Percentiles rank a stretch among this genome's conserved stretches.
phyloP scores from a whole-genome alignment of 2,888 invertebrate species.

The Nymphalis c-album region DNA sequence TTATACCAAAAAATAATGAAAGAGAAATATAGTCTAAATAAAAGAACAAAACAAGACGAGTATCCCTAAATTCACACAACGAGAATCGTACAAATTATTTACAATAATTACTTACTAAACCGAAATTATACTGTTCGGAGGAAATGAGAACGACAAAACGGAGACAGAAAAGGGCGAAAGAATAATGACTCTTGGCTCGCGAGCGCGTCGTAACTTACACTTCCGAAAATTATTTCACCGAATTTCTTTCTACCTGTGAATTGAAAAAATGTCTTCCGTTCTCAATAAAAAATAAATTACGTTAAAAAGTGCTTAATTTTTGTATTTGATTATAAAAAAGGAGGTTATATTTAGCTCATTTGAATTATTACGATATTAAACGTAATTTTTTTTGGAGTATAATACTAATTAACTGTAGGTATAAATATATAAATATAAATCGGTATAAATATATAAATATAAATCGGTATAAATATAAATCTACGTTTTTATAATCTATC shows the following conservation, averaged over 20 bases:
- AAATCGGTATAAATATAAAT: too few relatives aligned
- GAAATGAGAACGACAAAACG: conserved; percentile 69
- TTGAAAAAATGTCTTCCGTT: conserved; percentile 16
- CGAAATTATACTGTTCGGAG: conserved; percentile 49
- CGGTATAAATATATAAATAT: too few relatives aligned
- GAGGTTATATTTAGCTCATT: too few relatives aligned
- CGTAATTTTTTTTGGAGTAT: too few relatives aligned
- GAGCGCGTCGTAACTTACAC: conserved; percentile 40
- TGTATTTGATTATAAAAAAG: too few relatives aligned
- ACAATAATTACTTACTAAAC: conserved; percentile 10
- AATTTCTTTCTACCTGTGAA: conserved; percentile 20
- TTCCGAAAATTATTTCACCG: conserved; percentile 24
- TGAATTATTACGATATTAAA: too few relatives aligned
- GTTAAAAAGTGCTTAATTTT: not conserved
- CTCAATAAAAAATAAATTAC: conserved; percentile 1
- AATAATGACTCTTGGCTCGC: conserved; percentile 62
- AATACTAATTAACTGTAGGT: too few relatives aligned
- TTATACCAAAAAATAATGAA: not conserved
- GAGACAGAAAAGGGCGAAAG: conserved; percentile 68
- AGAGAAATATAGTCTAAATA: not conserved
- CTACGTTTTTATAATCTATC: too few relatives aligned
- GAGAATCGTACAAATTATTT: conserved; percentile 5
- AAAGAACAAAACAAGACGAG: not conserved
- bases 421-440: too few relatives aligned
- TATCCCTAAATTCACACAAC: conserved; percentile 3